These are phyloP conservation scores for Edolisoma coerulescens DNA, from an alignment of 2,113 vertebrate genomes.

Conservation along the genomic window DNA sequence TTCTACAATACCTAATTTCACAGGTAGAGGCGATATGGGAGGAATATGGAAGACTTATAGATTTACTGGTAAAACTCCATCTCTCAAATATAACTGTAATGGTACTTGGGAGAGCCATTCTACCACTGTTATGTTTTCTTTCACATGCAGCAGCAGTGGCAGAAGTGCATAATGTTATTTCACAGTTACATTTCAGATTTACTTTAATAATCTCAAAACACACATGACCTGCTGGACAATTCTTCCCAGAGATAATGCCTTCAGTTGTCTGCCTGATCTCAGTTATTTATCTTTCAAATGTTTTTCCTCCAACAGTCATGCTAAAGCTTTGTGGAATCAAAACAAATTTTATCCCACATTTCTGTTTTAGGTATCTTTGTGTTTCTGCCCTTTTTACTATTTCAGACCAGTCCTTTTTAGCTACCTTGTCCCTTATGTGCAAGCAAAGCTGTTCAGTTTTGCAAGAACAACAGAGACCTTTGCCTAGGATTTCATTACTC, in stretches of 20 bases:
- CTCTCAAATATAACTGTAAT: neutral
- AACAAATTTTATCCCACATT: neutral
- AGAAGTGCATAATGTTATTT: neutral
- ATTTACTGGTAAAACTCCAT: neutral
- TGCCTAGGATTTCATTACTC: neutral
- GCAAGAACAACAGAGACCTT: neutral
- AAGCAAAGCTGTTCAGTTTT: neutral
- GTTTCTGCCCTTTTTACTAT: neutral
- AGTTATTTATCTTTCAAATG: neutral
- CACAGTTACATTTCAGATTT: neutral
- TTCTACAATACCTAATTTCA: neutral
- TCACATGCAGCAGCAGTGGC: neutral
- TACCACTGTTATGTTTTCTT: neutral
- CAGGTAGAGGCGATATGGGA: neutral
- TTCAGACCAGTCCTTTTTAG: neutral
- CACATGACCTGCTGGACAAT: accelerated
- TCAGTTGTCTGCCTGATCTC: neutral
- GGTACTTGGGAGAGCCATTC: neutral
- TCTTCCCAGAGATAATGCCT: neutral
- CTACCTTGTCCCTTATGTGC: neutral
- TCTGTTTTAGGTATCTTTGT: neutral
- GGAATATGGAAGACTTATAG: neutral
- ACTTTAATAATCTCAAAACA: neutral
- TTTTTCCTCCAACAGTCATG: neutral
- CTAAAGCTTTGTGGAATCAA: neutral